These are phyloP conservation scores for Lepidurus arcticus DNA, from an alignment of 1,140 invertebrate species.

Conservation along the genomic window DNA sequence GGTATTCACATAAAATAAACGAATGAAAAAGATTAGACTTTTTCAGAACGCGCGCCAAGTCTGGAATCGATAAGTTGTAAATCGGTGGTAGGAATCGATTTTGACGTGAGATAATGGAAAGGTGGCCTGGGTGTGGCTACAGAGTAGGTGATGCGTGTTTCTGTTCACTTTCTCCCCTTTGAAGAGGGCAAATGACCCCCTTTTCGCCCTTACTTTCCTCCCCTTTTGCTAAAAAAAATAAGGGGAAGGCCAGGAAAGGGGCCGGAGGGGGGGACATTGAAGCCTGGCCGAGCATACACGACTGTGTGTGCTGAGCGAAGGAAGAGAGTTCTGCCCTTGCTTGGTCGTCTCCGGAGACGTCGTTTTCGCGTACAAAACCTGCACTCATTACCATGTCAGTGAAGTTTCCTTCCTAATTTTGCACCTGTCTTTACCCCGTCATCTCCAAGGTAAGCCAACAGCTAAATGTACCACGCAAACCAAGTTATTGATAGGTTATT, in stretches of 20 bases:
- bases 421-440: neutral
- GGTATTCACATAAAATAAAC: too few species aligned
- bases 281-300: neutral
- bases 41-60: neutral
- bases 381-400: neutral
- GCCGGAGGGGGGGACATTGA: neutral
- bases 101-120: neutral
- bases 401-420: neutral
- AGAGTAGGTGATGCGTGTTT: neutral
- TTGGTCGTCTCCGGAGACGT: slow-evolving; percentile 20
- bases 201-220: slow-evolving; percentile 9
- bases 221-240: neutral
- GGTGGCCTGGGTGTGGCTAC: slow-evolving; percentile 16
- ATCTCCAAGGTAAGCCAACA: neutral
- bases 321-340: slow-evolving; percentile 17
- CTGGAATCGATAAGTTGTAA: neutral
- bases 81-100: neutral
- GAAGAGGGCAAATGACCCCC: neutral
- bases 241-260: neutral
- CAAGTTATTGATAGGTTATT: neutral
- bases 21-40: neutral
- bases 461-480: neutral
- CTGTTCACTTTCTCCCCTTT: neutral
- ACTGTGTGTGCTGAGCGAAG: neutral
- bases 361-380: slow-evolving; percentile 21